A percentile compares a stretch with the other conserved stretches of the same genome.
Evolutionary conservation across 2,797 vertebrate species (phyloP).

Genomic region (Labroides dimidiatus): DNA sequence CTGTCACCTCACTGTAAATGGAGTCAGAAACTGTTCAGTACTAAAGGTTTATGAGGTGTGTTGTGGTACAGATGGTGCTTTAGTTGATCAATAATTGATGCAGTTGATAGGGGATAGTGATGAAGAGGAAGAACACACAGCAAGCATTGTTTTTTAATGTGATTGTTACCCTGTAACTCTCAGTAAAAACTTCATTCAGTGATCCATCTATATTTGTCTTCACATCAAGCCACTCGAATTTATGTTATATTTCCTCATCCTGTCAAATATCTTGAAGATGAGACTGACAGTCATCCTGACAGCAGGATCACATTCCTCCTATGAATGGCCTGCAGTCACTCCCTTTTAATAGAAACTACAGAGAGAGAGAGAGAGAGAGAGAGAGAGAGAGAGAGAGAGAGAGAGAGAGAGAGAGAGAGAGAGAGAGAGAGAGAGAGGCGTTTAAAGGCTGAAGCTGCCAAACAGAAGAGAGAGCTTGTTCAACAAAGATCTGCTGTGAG

Average conservation of each 20-base stretch:
- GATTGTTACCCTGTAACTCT: constrained; percentile 4
- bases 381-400: too few species aligned
- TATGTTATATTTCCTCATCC: constrained; percentile 8
- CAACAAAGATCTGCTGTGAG: constrained; percentile 16
- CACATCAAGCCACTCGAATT: not conserved
- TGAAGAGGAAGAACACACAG: constrained; percentile 34
- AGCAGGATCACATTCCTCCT: constrained; percentile 56
- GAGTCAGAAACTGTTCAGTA: constrained; percentile 3
- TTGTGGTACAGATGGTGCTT: constrained; percentile 4
- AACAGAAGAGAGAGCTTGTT: not conserved
- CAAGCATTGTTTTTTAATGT: constrained; percentile 52
- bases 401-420: too few species aligned
- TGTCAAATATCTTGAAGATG: constrained; percentile 19
- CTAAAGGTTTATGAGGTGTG: not conserved
- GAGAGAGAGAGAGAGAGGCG: not conserved
- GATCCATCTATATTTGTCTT: not conserved
- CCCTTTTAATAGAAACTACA: constrained; percentile 67
- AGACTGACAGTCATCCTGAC: constrained; percentile 7
- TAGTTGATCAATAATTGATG: constrained; percentile 63
- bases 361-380: too few species aligned
- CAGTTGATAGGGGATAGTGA: constrained; percentile 39
- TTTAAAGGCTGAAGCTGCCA: constrained; percentile 20
- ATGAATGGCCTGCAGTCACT: constrained; percentile 61
- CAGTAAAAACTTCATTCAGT: not conserved
- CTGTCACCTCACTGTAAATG: not conserved